Conservation (phyloP, 2,797 vertebrate genomes). For the Mionectes olivaceus region DNA sequence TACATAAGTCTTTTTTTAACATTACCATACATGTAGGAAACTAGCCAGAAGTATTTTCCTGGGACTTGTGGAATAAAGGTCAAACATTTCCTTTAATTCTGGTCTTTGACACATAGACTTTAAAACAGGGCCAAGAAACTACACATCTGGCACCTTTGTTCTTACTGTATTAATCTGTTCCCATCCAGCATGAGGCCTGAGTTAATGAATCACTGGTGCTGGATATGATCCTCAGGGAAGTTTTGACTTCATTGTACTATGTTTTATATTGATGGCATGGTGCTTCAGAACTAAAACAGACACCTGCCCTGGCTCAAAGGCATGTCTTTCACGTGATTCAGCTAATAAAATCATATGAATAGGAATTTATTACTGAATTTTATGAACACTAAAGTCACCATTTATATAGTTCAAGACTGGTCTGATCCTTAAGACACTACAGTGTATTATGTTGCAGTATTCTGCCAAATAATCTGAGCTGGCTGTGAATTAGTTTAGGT, state of each 20-base stretch:
- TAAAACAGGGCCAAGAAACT: not conserved
- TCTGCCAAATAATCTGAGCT: not conserved
- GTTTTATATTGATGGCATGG: constrained; percentile 6
- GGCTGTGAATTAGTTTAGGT: not conserved
- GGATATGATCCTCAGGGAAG: constrained; percentile 9
- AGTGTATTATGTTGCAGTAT: not conserved
- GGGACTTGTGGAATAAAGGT: not conserved
- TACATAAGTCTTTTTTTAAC: not conserved
- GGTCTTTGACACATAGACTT: not conserved
- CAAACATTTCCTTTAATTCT: not conserved
- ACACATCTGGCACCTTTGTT: not conserved
- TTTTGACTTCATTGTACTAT: not conserved
- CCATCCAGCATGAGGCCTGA: not conserved
- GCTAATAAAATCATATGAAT: not conserved
- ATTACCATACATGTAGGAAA: not conserved
- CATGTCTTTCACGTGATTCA: not conserved
- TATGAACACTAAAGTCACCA: not conserved
- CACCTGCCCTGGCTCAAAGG: not conserved
- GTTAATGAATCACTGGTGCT: not conserved
- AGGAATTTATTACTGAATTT: constrained; percentile 37
- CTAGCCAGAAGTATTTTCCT: not conserved
- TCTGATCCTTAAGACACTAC: not conserved
- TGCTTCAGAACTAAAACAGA: constrained; percentile 17
- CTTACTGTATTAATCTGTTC: constrained; percentile 1
- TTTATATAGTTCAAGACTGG: not conserved